These are phyloP conservation scores for Hippolais icterina DNA, from an alignment of 2,113 vertebrate genomes.

Conservation along the genomic window DNA sequence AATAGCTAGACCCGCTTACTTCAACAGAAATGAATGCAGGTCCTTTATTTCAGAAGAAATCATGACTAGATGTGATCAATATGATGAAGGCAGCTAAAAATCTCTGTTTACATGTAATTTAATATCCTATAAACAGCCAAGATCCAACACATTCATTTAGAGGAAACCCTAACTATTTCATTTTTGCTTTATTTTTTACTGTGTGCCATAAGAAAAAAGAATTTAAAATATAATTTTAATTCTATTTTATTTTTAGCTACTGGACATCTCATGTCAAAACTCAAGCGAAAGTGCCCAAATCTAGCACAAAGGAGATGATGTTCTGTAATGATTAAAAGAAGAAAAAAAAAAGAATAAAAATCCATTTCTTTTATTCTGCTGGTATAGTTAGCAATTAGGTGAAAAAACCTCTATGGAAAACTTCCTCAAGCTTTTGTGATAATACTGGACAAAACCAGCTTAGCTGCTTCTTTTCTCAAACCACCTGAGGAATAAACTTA, in stretches of 20 bases:
- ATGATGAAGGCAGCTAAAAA: not conserved
- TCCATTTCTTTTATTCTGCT: not conserved
- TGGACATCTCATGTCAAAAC: not conserved
- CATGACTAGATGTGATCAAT: not conserved
- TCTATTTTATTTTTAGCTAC: not conserved
- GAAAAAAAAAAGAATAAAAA: not conserved
- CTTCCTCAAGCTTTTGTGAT: not conserved
- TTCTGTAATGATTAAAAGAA: not conserved
- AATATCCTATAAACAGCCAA: not conserved
- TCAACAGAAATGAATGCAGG: not conserved
- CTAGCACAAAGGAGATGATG: not conserved
- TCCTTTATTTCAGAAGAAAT: not conserved
- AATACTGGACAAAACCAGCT: not conserved
- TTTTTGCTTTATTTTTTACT: not conserved
- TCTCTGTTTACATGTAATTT: not conserved
- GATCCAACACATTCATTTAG: not conserved
- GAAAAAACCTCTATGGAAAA: not conserved
- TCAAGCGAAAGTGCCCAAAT: not conserved
- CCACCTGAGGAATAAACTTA: not conserved
- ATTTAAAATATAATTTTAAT: not conserved
- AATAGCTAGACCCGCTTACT: not conserved
- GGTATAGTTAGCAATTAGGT: not conserved
- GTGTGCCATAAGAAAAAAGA: not conserved
- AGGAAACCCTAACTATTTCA: not conserved
- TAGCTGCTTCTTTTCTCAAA: not conserved